phyloP scores from a whole-genome alignment of 2,888 invertebrate species.

The Caenorhabditis sp. region DNA sequence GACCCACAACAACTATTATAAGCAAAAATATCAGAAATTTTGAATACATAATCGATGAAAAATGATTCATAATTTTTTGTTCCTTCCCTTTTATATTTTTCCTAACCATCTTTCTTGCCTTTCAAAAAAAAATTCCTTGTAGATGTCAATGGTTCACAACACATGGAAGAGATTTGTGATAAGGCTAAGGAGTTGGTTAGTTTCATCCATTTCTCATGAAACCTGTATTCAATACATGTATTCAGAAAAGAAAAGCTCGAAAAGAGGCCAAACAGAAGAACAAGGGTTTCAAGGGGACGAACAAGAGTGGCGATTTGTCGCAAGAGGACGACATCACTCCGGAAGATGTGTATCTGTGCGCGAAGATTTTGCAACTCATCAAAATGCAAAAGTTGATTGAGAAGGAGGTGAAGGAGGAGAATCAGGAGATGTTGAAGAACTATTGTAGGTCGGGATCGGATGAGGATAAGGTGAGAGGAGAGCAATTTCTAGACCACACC shows the following conservation, averaged over 20 bases:
- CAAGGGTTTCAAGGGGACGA: neutral
- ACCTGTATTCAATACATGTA: neutral
- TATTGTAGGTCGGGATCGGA: slow-evolving; percentile 31
- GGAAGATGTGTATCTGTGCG: slow-evolving; percentile 14
- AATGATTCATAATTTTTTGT: no score
- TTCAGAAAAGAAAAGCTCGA: neutral
- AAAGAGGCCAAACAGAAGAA: neutral
- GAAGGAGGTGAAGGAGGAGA: slow-evolving; percentile 20
- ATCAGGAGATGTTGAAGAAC: slow-evolving; percentile 20
- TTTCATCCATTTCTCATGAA: neutral
- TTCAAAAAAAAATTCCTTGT: no score
- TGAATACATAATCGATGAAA: no score
- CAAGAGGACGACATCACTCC: slow-evolving; percentile 3
- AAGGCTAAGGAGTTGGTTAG: slow-evolving; percentile 3
- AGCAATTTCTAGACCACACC: no score
- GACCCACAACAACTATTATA: no score
- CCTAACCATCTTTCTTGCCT: no score
- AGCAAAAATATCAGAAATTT: no score
- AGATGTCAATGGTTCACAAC: slow-evolving; percentile 17
- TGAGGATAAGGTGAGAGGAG: slow-evolving; percentile 21
- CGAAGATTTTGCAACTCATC: slow-evolving; percentile 21
- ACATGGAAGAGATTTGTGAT: slow-evolving; percentile 20
- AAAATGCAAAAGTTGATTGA: slow-evolving; percentile 21
- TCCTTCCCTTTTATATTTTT: no score
- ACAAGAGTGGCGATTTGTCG: neutral